A percentile compares a stretch with the other conserved stretches of the same genome.
Conservation (phyloP, 2,113 vertebrate species). For the Gasterosteus aculeatus region DNA sequence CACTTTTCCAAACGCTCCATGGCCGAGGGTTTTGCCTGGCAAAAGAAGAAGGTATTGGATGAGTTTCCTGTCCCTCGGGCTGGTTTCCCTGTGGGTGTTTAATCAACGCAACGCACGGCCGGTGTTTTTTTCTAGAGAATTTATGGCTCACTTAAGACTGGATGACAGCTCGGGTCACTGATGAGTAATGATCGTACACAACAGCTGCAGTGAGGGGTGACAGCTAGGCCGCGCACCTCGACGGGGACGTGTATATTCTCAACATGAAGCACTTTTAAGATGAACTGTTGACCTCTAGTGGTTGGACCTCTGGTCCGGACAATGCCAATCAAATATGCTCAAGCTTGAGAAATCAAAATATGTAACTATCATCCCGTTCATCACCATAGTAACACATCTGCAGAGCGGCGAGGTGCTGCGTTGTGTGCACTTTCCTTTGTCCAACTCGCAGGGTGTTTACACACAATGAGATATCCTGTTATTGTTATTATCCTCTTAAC, state of each 20-base stretch:
- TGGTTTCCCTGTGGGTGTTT: conserved; percentile 54
- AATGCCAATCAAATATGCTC: neutral
- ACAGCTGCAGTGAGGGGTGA: conserved; percentile 48
- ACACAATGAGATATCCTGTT: neutral
- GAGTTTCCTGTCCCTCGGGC: conserved; percentile 41
- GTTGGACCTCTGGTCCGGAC: neutral
- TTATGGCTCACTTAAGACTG: conserved; percentile 59
- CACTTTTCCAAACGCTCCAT: conserved; percentile 95
- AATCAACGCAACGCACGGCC: conserved; percentile 73
- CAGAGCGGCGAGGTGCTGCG: neutral
- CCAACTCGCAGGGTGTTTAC: neutral
- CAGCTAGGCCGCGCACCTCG: conserved; percentile 25
- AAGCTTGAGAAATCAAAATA: neutral
- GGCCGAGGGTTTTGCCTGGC: conserved; percentile 93
- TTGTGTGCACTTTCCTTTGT: neutral
- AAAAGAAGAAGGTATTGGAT: conserved; percentile 34
- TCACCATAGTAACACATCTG: conserved; percentile 1
- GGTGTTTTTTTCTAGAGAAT: conserved; percentile 51
- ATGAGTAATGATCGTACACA: conserved; percentile 59
- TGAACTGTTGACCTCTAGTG: conserved; percentile 18
- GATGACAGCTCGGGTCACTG: conserved; percentile 59
- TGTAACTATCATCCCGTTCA: neutral
- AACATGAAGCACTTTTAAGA: neutral
- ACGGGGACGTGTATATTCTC: conserved; percentile 12
- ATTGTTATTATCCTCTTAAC: neutral